Evolutionary conservation across 1,140 invertebrate genomes (phyloP), one percentile per base, ranked within the genome.

Genomic region (Drosophila quadrilineata): DNA sequence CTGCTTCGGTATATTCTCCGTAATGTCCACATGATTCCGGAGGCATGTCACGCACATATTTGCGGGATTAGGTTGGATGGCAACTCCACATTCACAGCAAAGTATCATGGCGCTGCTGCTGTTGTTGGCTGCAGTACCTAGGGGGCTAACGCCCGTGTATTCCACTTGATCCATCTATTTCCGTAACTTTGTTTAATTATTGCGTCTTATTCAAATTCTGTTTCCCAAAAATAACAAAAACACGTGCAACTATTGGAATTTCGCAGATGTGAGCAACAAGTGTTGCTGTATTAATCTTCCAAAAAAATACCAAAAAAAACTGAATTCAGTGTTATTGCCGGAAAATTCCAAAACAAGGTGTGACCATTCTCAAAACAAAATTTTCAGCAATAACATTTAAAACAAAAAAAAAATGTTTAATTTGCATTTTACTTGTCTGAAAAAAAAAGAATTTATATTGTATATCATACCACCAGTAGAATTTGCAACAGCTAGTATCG

Each of bases 41-140:
- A 99, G 90, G 91, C 98, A 99, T 14, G 93, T 94, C 0, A 98
- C 95, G 90, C 98, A 99, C 96, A 98, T 99, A 90, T 99, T 99
- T 2, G 97, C 93, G 4, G 97, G 96, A 92, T 99, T 99, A 26
- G 98, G 95, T 69, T 97, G 94, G 35, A 99, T 97, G 9, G 91
- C 79, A 35, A 92, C 92, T 14, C 95, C 95, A 91, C 95, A 97
- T 90, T 95, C 93, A 80, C 95, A 97, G 80, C 96, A 97, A 4
- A 89, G 63, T n/a, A 89, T 79, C 54, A 86, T 58, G 0, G 71
- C 52, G 38, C 1, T 49, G 29, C 29, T 22, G 35, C 40, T 62
- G 38, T 8, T 52, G 24, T 54, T n/a, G n/a, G n/a, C n/a, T n/a
- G n/a, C 49, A n/a, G 12, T 38, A 19, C 63, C 80, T 45, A 85